phyloP scores from a whole-genome alignment of 2,888 invertebrate species.

The Catocala fraxini region DNA sequence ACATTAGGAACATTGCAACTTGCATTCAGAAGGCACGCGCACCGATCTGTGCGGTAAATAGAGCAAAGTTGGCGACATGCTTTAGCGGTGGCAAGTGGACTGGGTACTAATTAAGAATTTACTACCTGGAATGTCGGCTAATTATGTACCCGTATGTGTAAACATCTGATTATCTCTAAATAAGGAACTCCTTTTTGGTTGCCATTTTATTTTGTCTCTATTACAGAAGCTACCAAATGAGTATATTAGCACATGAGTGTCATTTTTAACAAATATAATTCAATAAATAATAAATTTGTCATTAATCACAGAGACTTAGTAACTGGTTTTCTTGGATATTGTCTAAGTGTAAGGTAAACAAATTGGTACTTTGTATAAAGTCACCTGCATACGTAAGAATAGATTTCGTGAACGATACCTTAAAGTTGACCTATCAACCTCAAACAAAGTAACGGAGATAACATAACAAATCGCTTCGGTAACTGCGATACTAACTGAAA shows the following conservation, averaged over 20 bases:
- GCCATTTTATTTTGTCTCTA: background rate
- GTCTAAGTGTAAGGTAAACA: constrained; percentile 4
- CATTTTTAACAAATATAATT: constrained; percentile 2
- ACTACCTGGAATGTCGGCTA: constrained; percentile 55
- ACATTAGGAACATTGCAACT: constrained; percentile 15
- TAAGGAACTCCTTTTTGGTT: constrained; percentile 11
- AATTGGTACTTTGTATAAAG: constrained; percentile 17
- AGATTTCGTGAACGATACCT: constrained; percentile 70
- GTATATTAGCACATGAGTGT: background rate
- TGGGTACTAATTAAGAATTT: constrained; percentile 57
- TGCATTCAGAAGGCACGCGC: constrained; percentile 9
- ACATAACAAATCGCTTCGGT: constrained; percentile 82
- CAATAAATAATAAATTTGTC: background rate
- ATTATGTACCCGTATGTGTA: constrained; percentile 54
- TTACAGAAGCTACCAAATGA: constrained; percentile 1
- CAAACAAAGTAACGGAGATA: constrained; percentile 81
- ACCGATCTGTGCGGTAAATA: constrained; percentile 23
- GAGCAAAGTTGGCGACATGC: constrained; percentile 37
- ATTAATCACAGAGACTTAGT: background rate
- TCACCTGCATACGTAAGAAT: constrained; percentile 46
- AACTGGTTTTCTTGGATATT: constrained; percentile 1
- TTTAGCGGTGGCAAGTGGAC: constrained; percentile 53
- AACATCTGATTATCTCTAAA: constrained; percentile 40
- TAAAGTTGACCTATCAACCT: constrained; percentile 82
- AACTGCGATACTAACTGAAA: constrained; percentile 75